These are phyloP conservation scores for Bursaphelenchus mucronatus DNA, from an alignment of 1,140 invertebrate species.

Conservation along the genomic window DNA sequence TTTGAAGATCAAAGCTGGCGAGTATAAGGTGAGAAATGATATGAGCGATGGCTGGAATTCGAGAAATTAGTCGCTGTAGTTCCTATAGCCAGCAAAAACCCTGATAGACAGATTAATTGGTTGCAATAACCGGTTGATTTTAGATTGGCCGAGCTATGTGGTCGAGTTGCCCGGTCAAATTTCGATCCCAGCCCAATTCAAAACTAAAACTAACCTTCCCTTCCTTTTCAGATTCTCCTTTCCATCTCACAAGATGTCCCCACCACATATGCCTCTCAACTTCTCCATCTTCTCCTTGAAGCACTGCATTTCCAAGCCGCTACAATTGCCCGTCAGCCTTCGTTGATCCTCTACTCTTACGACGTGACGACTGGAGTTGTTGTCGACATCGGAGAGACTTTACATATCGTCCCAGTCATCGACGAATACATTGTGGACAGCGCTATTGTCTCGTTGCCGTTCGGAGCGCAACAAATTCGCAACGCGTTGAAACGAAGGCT, in stretches of 20 bases:
- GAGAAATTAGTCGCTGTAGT: no score
- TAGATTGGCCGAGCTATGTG: no score
- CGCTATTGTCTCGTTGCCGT: slow-evolving; percentile 61
- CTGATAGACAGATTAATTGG: no score
- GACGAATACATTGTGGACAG: slow-evolving; percentile 64
- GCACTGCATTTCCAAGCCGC: slow-evolving; percentile 64
- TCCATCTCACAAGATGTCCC: slow-evolving; percentile 59
- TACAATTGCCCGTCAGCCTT: slow-evolving; percentile 67
- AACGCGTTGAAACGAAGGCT: slow-evolving; percentile 62
- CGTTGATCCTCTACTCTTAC: slow-evolving; percentile 68
- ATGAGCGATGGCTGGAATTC: no score
- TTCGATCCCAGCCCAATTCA: no score
- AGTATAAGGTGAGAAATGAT: slow-evolving; percentile 47
- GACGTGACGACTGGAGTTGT: slow-evolving; percentile 68
- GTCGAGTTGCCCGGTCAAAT: no score
- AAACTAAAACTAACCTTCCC: no score
- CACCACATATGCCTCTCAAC: slow-evolving; percentile 39
- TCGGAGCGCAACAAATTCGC: slow-evolving; percentile 65
- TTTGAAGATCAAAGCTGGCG: slow-evolving; percentile 43
- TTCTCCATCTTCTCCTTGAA: slow-evolving; percentile 48
- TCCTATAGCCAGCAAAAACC: no score
- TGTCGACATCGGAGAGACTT: slow-evolving; percentile 68
- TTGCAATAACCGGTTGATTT: no score
- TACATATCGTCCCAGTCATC: slow-evolving; percentile 68
- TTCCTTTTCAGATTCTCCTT: slow-evolving; percentile 45